phyloP scores from a whole-genome alignment of 2,113 vertebrate genomes.

The Epinephelus cyanopodus region DNA sequence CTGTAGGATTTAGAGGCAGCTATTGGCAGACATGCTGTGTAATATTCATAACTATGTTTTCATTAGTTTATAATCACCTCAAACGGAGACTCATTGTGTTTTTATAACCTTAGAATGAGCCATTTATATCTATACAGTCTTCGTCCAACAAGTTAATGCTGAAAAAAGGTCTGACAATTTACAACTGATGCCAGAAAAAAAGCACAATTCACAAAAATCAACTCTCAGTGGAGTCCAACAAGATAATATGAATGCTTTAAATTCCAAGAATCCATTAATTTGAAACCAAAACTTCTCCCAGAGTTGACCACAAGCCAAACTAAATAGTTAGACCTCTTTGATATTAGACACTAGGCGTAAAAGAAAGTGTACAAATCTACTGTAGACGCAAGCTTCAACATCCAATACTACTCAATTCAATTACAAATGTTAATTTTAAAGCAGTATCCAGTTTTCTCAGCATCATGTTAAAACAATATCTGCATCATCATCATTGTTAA shows the following conservation, averaged over 20 bases:
- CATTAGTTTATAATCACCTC: too few relatives aligned
- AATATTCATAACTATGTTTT: too few relatives aligned
- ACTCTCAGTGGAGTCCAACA: too few relatives aligned
- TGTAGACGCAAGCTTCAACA: neutral
- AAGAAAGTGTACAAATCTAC: neutral
- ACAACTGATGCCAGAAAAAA: too few relatives aligned
- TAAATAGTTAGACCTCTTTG: neutral
- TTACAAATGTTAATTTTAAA: neutral
- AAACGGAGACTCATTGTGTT: too few relatives aligned
- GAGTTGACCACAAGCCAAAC: neutral
- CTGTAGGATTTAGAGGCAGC: too few relatives aligned
- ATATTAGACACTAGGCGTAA: neutral
- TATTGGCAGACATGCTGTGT: too few relatives aligned
- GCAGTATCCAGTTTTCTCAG: neutral
- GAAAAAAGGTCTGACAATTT: too few relatives aligned
- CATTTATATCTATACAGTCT: too few relatives aligned
- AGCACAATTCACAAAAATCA: too few relatives aligned
- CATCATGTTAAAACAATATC: neutral
- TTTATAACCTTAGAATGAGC: too few relatives aligned
- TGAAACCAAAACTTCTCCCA: neutral
- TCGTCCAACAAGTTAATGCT: too few relatives aligned
- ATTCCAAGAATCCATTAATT: slow-evolving; percentile 7
- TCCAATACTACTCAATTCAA: neutral
- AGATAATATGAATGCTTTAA: neutral
- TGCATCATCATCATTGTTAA: slow-evolving; percentile 1